A percentile compares a stretch with the other conserved stretches of the same genome.
phyloP scores from a whole-genome alignment of 1,140 invertebrate species.

The Papilio xuthus region DNA sequence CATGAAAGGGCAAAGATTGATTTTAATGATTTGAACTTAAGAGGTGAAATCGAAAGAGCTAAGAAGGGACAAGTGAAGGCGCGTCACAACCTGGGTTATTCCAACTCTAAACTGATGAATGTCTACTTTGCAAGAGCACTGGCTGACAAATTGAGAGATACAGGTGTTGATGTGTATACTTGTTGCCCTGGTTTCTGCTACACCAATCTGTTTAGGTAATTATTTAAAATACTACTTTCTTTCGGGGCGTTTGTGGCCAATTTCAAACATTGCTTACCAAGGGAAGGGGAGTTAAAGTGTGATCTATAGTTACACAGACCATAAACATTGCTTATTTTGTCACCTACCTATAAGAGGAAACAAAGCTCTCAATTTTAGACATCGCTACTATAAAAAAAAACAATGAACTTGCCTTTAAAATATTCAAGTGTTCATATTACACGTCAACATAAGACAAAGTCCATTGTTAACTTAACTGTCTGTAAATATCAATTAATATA shows the following conservation, averaged over 20 bases:
- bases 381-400: not conserved
- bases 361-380: not conserved
- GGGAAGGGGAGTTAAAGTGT: not conserved
- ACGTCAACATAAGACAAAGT: not conserved
- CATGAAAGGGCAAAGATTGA: conserved; percentile 83
- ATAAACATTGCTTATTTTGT: not conserved
- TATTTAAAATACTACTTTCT: not conserved
- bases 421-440: not conserved
- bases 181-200: conserved; percentile 93
- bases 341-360: not conserved
- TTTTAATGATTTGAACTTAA: conserved; percentile 85
- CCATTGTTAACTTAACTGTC: not conserved
- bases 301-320: too few species aligned
- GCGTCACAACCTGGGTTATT: conserved; percentile 87
- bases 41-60: conserved; percentile 69
- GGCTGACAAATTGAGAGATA: conserved; percentile 81
- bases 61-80: conserved; percentile 57
- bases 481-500: not conserved
- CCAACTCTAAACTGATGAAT: conserved; percentile 91
- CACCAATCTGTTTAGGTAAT: conserved; percentile 83
- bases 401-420: not conserved
- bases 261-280: not conserved
- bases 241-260: not conserved
- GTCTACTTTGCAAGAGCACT: conserved; percentile 86
- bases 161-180: conserved; percentile 87